Percentiles rank a stretch among this genome's conserved stretches.
These are phyloP conservation scores for Euthynnus affinis DNA, from an alignment of 2,797 vertebrate genomes.

Conservation along the genomic window DNA sequence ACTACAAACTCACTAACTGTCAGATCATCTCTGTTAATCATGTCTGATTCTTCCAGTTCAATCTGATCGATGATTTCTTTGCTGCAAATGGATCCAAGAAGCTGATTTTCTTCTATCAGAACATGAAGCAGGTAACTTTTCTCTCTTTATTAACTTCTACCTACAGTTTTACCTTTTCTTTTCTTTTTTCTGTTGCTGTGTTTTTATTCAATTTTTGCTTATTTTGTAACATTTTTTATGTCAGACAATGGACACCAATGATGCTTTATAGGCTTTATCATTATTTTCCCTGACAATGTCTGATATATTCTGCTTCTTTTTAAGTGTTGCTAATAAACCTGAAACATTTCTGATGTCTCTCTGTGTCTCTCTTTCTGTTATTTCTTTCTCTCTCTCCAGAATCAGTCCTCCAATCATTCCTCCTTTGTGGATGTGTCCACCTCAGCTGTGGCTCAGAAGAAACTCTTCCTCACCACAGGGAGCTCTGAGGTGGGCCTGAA, in stretches of 20 bases:
- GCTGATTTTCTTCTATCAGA: slow-evolving; percentile 89
- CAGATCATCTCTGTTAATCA: background rate
- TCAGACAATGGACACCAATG: too few relatives aligned
- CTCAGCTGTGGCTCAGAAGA: slow-evolving; percentile 76
- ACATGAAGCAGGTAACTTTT: slow-evolving; percentile 74
- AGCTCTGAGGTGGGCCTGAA: slow-evolving; percentile 81
- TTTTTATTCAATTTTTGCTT: too few relatives aligned
- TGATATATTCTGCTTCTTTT: too few relatives aligned
- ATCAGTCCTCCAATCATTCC: slow-evolving; percentile 26
- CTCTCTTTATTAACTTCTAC: background rate
- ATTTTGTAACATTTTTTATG: too few relatives aligned
- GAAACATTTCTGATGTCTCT: too few relatives aligned
- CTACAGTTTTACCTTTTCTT: fast-evolving
- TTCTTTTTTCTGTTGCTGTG: background rate
- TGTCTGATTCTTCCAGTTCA: slow-evolving; percentile 79
- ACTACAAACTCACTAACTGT: background rate
- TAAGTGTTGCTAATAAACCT: too few relatives aligned
- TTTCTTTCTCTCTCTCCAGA: slow-evolving; percentile 50
- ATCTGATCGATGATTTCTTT: slow-evolving; percentile 87
- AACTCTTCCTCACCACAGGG: slow-evolving; percentile 86
- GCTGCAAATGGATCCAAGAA: slow-evolving; percentile 83
- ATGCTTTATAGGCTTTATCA: too few relatives aligned
- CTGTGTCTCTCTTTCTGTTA: background rate
- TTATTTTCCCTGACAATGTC: too few relatives aligned
- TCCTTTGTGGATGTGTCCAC: slow-evolving; percentile 60